These are phyloP conservation scores for Leptoteleia sp. DNA, from an alignment of 1,140 invertebrate genomes.

Conservation along the genomic window DNA sequence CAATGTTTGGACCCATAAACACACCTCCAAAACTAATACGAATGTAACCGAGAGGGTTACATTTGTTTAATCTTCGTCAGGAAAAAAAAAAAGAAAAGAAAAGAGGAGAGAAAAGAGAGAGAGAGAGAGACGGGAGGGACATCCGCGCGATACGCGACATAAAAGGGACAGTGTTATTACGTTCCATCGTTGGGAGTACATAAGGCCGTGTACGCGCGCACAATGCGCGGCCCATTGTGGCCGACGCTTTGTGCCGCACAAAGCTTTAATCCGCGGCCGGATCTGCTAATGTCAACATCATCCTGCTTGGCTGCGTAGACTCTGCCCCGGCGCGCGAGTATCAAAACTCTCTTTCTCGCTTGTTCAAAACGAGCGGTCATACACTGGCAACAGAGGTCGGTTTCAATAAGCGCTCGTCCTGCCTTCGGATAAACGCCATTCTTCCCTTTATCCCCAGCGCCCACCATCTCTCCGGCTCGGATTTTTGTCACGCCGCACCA, in stretches of 20 bases:
- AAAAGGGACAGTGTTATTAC: constrained; percentile 75
- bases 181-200: constrained; percentile 62
- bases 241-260: constrained; percentile 74
- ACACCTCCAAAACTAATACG: constrained; percentile 35
- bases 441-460: no score
- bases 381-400: constrained; percentile 37
- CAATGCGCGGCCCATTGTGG: constrained; percentile 71
- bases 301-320: constrained; percentile 62
- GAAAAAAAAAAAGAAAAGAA: no score
- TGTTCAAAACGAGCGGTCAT: constrained; percentile 36
- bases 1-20: constrained; percentile 25
- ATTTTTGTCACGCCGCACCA: no score
- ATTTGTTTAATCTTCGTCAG: constrained; percentile 51
- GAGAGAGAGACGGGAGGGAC: constrained; percentile 24
- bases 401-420: no score
- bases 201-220: constrained; percentile 68
- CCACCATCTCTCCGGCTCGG: no score
- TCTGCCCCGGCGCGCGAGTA: constrained; percentile 32
- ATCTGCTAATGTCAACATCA: constrained; percentile 79
- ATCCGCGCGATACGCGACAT: constrained; percentile 35
- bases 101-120: no score
- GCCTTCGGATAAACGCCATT: no score
- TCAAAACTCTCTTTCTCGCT: constrained; percentile 49
- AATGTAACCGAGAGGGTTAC: constrained; percentile 52
- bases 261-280: constrained; percentile 78